Percentiles rank a stretch among this genome's conserved stretches.
Conservation (phyloP, 2,113 vertebrate genomes). For the Corythaixoides concolor region DNA sequence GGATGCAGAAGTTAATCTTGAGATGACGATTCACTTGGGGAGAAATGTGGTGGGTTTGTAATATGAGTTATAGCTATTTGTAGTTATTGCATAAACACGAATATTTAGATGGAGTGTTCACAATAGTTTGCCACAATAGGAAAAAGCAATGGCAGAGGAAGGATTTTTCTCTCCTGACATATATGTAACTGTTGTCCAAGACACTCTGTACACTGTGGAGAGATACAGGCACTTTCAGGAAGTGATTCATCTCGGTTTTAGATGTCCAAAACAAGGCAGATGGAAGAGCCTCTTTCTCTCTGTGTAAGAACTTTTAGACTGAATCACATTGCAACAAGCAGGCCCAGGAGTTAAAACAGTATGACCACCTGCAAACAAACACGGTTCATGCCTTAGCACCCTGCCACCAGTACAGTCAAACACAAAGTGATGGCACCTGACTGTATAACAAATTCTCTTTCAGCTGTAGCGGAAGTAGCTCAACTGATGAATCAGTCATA, state of each 20-base stretch:
- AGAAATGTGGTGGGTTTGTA: background rate
- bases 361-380: background rate
- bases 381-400: background rate
- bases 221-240: background rate
- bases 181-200: background rate
- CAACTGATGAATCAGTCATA: background rate
- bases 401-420: background rate
- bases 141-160: background rate
- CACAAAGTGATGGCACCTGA: background rate
- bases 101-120: background rate
- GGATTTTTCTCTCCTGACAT: background rate
- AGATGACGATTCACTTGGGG: background rate
- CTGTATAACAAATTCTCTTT: background rate
- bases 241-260: slow-evolving; percentile 11
- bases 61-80: background rate
- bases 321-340: background rate
- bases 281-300: background rate
- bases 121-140: background rate
- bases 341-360: background rate
- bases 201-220: background rate
- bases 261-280: slow-evolving; percentile 2
- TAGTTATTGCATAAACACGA: background rate
- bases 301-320: background rate
- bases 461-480: background rate
- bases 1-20: background rate